Percentiles rank a stretch among this genome's conserved stretches.
phyloP scores from a whole-genome alignment of 2,888 invertebrate genomes.

The Erebia epiphron region DNA sequence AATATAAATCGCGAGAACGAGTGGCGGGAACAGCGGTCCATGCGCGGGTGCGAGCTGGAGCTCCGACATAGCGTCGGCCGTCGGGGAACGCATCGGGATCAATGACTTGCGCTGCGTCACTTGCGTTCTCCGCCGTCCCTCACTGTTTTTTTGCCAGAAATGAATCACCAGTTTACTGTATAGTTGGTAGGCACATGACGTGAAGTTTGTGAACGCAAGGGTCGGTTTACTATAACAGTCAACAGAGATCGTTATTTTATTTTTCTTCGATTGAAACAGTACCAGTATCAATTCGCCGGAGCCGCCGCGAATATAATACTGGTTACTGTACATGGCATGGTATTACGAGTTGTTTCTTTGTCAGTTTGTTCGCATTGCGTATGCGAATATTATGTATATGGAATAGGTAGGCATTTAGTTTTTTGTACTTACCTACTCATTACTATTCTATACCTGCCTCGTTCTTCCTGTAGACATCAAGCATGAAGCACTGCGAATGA shows the following conservation, averaged over 20 bases:
- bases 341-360: slow-evolving; percentile 20
- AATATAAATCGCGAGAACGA: slow-evolving; percentile 61
- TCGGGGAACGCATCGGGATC: slow-evolving; percentile 76
- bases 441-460: slow-evolving; percentile 66
- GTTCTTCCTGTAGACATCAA: slow-evolving; percentile 51
- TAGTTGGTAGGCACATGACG: slow-evolving; percentile 57
- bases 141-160: slow-evolving; percentile 61
- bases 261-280: slow-evolving; percentile 6
- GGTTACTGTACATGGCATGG: slow-evolving; percentile 7
- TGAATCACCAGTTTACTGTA: slow-evolving; percentile 64
- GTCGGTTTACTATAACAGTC: slow-evolving; percentile 52
- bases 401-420: slow-evolving; percentile 44
- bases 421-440: slow-evolving; percentile 47
- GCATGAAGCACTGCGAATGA: slow-evolving; percentile 31
- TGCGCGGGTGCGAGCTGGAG: slow-evolving; percentile 57
- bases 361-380: slow-evolving; percentile 41
- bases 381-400: slow-evolving; percentile 51
- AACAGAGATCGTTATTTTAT: slow-evolving; percentile 45
- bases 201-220: slow-evolving; percentile 66
- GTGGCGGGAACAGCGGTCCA: slow-evolving; percentile 66
- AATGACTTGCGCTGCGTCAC: slow-evolving; percentile 77
- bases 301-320: slow-evolving; percentile 19
- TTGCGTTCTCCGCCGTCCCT: slow-evolving; percentile 70
- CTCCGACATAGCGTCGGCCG: slow-evolving; percentile 69
- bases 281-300: slow-evolving; percentile 9